Percentiles rank a stretch among this genome's conserved stretches.
Conservation (phyloP, 2,797 vertebrate species). For the Crax fasciolata region DNA sequence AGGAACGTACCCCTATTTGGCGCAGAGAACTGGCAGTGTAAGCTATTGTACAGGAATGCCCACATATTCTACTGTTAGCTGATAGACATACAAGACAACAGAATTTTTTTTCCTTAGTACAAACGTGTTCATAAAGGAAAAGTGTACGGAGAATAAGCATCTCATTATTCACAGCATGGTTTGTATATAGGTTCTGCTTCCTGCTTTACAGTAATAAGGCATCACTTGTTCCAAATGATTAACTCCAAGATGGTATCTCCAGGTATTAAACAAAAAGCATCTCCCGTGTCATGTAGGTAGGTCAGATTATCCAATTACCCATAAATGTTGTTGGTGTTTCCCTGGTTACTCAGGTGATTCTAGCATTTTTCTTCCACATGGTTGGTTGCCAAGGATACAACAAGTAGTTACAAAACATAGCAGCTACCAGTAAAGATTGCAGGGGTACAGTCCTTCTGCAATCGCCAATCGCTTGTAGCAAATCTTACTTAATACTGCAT, state of each 20-base stretch:
- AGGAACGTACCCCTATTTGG: no score
- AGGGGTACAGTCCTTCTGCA: not conserved
- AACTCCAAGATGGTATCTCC: not conserved
- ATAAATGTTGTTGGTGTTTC: constrained; percentile 11
- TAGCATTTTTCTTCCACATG: constrained; percentile 2
- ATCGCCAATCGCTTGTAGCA: not conserved
- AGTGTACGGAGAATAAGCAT: not conserved
- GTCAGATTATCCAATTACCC: not conserved
- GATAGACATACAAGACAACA: not conserved
- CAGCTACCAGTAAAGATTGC: not conserved
- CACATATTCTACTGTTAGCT: not conserved
- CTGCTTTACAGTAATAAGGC: not conserved
- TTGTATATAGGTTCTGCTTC: not conserved
- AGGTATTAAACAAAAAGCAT: not conserved
- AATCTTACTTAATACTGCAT: not conserved
- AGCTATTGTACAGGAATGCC: not conserved
- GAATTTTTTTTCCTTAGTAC: not conserved
- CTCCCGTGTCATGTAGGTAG: not conserved
- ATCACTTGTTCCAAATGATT: not conserved
- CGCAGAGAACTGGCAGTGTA: not conserved
- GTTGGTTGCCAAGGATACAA: constrained; percentile 28
- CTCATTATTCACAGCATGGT: not conserved
- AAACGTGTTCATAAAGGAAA: not conserved
- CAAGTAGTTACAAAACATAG: not conserved
- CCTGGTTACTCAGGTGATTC: not conserved